phyloP scores from a whole-genome alignment of 2,113 vertebrate genomes.

The Gobius niger region DNA sequence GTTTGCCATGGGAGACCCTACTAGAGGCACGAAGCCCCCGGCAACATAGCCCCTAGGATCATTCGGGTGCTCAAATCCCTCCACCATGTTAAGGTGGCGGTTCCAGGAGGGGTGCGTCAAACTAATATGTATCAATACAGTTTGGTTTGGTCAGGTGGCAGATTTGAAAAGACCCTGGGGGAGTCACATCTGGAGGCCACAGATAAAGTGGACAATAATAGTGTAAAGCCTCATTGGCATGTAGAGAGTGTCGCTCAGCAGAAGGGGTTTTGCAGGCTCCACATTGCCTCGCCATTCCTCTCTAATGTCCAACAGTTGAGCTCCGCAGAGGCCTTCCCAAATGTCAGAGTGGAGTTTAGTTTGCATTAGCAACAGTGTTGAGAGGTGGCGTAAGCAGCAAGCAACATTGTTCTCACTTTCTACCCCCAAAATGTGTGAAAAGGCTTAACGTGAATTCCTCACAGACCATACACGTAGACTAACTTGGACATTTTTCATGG shows the following conservation, averaged over 20 bases:
- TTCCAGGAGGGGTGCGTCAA: too few species aligned
- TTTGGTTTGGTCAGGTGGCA: background rate
- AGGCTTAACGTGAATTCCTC: constrained; percentile 5
- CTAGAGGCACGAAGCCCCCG: too few species aligned
- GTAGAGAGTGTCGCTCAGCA: constrained; percentile 3
- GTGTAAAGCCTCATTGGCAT: background rate
- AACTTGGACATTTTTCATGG: constrained; percentile 2
- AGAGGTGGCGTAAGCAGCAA: constrained; percentile 31
- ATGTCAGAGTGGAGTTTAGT: constrained; percentile 45
- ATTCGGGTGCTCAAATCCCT: too few species aligned
- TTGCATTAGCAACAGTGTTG: constrained; percentile 43
- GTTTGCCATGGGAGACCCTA: too few species aligned
- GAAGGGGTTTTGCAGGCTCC: constrained; percentile 21
- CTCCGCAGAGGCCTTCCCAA: constrained; percentile 33
- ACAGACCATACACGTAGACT: constrained; percentile 13
- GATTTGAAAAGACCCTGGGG: background rate
- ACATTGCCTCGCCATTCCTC: constrained; percentile 15
- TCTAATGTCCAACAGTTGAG: constrained; percentile 24
- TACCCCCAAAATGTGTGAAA: constrained; percentile 13
- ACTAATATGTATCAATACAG: constrained; percentile 8
- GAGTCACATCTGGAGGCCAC: background rate
- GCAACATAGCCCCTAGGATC: too few species aligned
- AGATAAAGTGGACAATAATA: background rate
- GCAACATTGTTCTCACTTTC: constrained; percentile 32
- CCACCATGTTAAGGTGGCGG: too few species aligned